Conservation (phyloP, 2,797 vertebrate genomes). For the Lagodon rhomboides region DNA sequence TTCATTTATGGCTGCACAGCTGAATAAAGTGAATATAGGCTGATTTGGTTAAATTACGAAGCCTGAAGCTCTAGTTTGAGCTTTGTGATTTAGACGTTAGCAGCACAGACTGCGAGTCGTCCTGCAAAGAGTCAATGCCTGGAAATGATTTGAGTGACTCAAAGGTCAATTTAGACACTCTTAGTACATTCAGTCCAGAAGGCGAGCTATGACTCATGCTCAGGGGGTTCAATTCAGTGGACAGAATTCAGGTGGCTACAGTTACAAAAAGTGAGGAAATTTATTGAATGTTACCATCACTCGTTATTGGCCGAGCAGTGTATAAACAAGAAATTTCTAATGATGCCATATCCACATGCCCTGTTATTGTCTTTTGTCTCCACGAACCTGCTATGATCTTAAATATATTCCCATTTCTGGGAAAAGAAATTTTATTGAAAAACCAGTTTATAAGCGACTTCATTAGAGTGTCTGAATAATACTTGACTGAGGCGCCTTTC, state of each 20-base stretch:
- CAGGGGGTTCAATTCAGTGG: conserved; percentile 37
- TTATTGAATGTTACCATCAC: conserved; percentile 29
- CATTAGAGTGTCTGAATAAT: conserved; percentile 55
- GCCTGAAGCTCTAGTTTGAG: conserved; percentile 30
- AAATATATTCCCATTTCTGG: conserved; percentile 46
- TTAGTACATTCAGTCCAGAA: conserved; percentile 50
- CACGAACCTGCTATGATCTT: conserved; percentile 27
- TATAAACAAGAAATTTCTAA: conserved; percentile 65
- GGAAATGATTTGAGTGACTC: conserved; percentile 60
- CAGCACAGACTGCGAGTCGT: conserved; percentile 26
- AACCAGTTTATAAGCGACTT: conserved; percentile 42
- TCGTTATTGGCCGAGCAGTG: conserved; percentile 12
- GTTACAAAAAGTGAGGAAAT: conserved; percentile 29
- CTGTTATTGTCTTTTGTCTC: neutral
- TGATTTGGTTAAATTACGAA: conserved; percentile 16
- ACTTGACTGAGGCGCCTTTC: conserved; percentile 40
- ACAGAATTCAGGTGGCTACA: conserved; percentile 42
- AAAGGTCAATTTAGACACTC: conserved; percentile 66
- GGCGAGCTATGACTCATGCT: conserved; percentile 49
- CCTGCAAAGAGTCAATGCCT: conserved; percentile 48
- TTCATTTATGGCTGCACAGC: neutral
- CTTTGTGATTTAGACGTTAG: conserved; percentile 51
- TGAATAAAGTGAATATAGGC: conserved; percentile 15
- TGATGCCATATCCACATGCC: conserved; percentile 31
- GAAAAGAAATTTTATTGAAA: conserved; percentile 55